A percentile compares a stretch with the other conserved stretches of the same genome.
These are phyloP conservation scores for Neuroterus valhalla DNA, from an alignment of 1,140 invertebrate species.

Conservation along the genomic window DNA sequence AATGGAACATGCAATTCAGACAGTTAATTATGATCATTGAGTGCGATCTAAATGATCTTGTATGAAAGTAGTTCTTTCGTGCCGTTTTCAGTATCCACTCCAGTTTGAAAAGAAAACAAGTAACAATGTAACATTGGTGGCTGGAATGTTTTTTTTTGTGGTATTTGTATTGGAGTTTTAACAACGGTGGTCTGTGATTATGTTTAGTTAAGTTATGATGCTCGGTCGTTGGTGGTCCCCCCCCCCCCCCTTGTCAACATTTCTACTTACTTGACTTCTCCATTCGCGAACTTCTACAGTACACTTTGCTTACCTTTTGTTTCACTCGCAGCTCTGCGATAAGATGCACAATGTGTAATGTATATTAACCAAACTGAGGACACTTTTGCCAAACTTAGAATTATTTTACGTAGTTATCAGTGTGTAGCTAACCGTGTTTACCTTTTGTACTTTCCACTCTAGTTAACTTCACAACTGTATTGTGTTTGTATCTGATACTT, in stretches of 20 bases:
- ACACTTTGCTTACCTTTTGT: conserved; percentile 11
- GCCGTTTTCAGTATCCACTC: conserved; percentile 16
- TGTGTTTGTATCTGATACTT: not conserved
- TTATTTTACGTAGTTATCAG: conserved; percentile 22
- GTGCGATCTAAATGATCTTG: not conserved
- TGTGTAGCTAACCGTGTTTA: conserved; percentile 25
- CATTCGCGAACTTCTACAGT: conserved; percentile 17
- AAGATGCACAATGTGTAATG: conserved; percentile 29
- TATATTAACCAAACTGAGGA: conserved; percentile 20
- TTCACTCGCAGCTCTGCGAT: conserved; percentile 7
- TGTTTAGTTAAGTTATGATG: conserved; percentile 51
- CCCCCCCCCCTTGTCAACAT: conserved; percentile 32
- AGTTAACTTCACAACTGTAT: conserved; percentile 3
- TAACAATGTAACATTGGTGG: conserved; percentile 48
- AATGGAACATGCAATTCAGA: too few relatives aligned
- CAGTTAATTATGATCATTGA: too few relatives aligned
- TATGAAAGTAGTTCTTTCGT: not conserved
- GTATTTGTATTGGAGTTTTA: conserved; percentile 15
- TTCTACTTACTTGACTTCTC: conserved; percentile 4
- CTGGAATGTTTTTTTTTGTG: conserved; percentile 55
- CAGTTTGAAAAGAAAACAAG: not conserved
- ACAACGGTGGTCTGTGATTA: conserved; percentile 7
- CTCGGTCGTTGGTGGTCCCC: conserved; percentile 56
- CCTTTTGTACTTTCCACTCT: conserved; percentile 19
- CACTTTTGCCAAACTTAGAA: conserved; percentile 20